Evolutionary conservation across 2,888 invertebrate species (phyloP), one percentile per base, ranked within the genome.

Genomic region (Yponomeuta cagnagella): DNA sequence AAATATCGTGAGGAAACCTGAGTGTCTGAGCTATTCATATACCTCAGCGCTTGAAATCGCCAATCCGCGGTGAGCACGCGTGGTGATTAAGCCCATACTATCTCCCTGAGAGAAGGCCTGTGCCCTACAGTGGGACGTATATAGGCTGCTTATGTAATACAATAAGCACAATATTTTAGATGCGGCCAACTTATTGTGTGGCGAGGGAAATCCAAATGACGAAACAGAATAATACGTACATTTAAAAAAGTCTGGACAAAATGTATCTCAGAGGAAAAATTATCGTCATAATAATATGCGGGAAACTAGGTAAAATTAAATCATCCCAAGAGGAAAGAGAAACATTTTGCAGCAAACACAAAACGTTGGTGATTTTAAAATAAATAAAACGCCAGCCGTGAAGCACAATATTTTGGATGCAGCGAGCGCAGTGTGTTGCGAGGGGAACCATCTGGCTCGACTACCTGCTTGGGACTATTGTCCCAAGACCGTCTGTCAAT

Each of bases 381-480:
- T 48, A 23, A 68, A 68, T 43, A 68, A 68, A 43, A 48, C 48
- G 68, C 48, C 48, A 68, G 37, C 2, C 23, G 65, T 68, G 23
- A 68, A 68, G 37, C 43, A 83, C 80, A 86, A 83, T 81, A 78
- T 81, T 79, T 77, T 84, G 84, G 83, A 84, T 85, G 86, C 81
- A 77, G 77, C 52, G 80, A 52, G 80, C 82, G 75, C 78, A 78
- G 80, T 79, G 77, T 76, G 73, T 80, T 8, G 68, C 33, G 69
- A 82, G 83, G 84, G 86, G 82, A 82, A 84, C 63, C 89, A 86
- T 85, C 86, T 86, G 86, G 80, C 75, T 77, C 77, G 75, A 77
- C 88, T 90, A 90, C 90, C 91, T 90, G 90, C 89, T 83, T 77
- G 76, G 79, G 77, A 89, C 87, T 88, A 86, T 85, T 23, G 23